Evolutionary conservation across 2,888 invertebrate species (phyloP).

Genomic region (Lithophane leautieri): DNA sequence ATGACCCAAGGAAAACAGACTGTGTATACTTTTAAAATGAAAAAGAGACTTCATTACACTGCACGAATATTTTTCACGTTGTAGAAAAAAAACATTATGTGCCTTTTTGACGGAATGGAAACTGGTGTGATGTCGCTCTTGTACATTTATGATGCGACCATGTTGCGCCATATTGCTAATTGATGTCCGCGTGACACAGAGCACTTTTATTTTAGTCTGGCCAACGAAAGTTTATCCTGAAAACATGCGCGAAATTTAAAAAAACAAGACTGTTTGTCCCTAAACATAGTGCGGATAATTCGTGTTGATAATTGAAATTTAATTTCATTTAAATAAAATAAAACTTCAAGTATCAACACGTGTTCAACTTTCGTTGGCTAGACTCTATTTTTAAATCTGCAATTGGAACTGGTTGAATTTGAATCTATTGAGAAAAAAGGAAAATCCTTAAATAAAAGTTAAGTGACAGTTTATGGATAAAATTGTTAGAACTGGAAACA

Average conservation of each 20-base stretch:
- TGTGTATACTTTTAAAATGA: slow-evolving; percentile 26
- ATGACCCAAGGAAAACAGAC: slow-evolving; percentile 36
- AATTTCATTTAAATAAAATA: no score
- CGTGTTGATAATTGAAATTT: no score
- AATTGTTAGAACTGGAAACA: not conserved
- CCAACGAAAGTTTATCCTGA: no score
- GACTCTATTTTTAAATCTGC: slow-evolving; percentile 11
- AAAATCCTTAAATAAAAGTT: not conserved
- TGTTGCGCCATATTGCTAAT: slow-evolving; percentile 30
- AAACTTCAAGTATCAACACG: no score
- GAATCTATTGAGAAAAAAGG: no score
- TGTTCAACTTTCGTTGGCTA: no score
- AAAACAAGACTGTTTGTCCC: no score
- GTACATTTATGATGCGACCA: slow-evolving; percentile 18
- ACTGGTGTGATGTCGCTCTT: slow-evolving; percentile 13
- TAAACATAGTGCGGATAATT: no score
- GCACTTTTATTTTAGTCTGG: no score
- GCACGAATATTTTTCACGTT: slow-evolving; percentile 20
- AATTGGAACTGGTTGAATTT: not conserved
- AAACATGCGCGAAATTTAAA: no score
- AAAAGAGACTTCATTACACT: slow-evolving; percentile 27
- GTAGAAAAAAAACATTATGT: not conserved
- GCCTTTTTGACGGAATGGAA: slow-evolving; percentile 20
- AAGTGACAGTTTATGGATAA: not conserved
- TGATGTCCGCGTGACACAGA: slow-evolving; percentile 8